Evolutionary conservation across 2,888 invertebrate species (phyloP).

Genomic region (Euproctis similis): DNA sequence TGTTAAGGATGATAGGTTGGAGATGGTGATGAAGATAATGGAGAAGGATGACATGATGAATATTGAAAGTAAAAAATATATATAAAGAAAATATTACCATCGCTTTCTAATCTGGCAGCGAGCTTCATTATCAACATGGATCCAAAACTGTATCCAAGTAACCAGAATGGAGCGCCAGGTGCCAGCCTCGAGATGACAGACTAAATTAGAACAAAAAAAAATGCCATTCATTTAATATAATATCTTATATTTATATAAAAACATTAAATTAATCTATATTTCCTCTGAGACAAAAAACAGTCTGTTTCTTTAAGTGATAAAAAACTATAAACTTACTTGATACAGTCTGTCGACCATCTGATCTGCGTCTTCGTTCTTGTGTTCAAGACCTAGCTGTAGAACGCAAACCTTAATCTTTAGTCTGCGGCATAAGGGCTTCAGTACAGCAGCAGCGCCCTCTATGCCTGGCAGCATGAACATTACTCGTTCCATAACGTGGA

Average conservation of each 20-base stretch:
- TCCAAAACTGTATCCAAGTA: conserved; percentile 95
- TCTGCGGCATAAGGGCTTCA: conserved; percentile 69
- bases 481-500: conserved; percentile 59
- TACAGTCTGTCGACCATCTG: conserved; percentile 70
- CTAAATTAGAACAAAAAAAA: conserved; percentile 49
- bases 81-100: no score
- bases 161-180: conserved; percentile 79
- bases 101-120: conserved; percentile 80
- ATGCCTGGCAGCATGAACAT: conserved; percentile 80
- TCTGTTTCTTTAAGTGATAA: no score
- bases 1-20: neutral
- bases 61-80: no score
- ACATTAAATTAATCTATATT: no score
- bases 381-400: conserved; percentile 68
- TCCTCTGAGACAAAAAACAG: no score
- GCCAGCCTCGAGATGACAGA: conserved; percentile 75
- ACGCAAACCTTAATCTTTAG: conserved; percentile 70
- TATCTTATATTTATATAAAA: no score
- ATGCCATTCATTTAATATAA: no score
- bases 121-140: conserved; percentile 85
- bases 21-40: no score
- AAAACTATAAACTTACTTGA: no score
- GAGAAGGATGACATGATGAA: no score
- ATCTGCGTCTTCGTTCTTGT: conserved; percentile 51
- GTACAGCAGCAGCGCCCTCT: conserved; percentile 77